Conservation (phyloP, 1,140 invertebrate genomes). For the Lasaia peninsularis region DNA sequence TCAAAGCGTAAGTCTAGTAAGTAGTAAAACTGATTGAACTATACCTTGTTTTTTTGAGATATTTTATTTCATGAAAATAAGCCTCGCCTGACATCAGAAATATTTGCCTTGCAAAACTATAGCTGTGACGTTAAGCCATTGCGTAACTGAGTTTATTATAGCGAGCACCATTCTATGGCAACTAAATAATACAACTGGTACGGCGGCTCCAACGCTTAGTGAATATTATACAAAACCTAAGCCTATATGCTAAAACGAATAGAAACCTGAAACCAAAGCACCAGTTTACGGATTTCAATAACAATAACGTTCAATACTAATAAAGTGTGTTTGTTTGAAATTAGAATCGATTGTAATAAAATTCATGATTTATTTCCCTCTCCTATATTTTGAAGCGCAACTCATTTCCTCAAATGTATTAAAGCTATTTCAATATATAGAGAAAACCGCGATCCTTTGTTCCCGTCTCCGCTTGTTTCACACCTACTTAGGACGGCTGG, state of each 20-base stretch:
- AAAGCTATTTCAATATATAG: conserved; percentile 38
- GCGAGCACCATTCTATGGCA: no score
- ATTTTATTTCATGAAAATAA: no score
- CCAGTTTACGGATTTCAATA: neutral
- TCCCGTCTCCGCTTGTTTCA: conserved; percentile 58
- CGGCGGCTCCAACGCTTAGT: no score
- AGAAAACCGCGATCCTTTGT: conserved; percentile 53
- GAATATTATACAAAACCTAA: neutral
- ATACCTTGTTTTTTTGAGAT: no score
- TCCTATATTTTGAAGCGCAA: neutral
- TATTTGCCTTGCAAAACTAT: no score
- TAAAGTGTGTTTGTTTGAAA: conserved; percentile 8
- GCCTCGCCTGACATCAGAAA: no score
- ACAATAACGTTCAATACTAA: neutral
- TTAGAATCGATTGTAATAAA: neutral
- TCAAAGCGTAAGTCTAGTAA: no score
- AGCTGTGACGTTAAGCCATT: no score
- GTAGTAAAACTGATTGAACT: no score
- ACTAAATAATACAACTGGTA: no score
- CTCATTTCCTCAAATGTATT: conserved; percentile 32
- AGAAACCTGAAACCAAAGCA: neutral
- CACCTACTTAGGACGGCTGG: conserved; percentile 60
- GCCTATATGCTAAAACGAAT: no score
- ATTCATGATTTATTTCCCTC: neutral
- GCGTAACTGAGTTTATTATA: no score